A percentile compares a stretch with the other conserved stretches of the same genome.
Evolutionary conservation across 2,888 invertebrate species (phyloP).

Genomic region (Calliopum simillimum): DNA sequence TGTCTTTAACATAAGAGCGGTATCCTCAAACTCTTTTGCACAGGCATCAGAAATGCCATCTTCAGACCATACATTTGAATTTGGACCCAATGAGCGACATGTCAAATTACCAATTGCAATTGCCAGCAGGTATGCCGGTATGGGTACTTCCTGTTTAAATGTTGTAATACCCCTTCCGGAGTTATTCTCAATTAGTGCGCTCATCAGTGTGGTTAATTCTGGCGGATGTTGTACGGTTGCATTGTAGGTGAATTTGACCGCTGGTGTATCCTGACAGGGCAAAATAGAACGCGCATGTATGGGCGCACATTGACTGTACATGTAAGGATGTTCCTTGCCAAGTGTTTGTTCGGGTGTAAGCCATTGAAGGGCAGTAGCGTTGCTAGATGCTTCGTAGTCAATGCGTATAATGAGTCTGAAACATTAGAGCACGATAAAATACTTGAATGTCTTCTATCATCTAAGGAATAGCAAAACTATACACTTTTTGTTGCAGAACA

Average conservation of each 20-base stretch:
- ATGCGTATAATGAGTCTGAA: constrained; percentile 68
- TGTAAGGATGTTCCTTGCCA: constrained; percentile 86
- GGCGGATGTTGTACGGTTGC: constrained; percentile 79
- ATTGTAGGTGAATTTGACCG: constrained; percentile 86
- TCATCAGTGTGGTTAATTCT: constrained; percentile 88
- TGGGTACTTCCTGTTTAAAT: constrained; percentile 83
- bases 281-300: constrained; percentile 90
- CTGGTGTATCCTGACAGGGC: constrained; percentile 94
- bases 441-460: too few species aligned
- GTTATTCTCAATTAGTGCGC: constrained; percentile 75
- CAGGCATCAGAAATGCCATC: constrained; percentile 83
- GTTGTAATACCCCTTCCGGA: constrained; percentile 67
- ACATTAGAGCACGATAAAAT: too few species aligned
- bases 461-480: too few species aligned
- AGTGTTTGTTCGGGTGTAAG: constrained; percentile 86
- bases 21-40: constrained; percentile 90
- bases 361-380: constrained; percentile 92
- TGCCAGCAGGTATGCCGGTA: constrained; percentile 91
- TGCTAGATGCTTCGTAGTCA: constrained; percentile 80
- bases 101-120: constrained; percentile 88
- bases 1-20: constrained; percentile 82
- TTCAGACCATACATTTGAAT: constrained; percentile 90
- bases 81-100: constrained; percentile 79
- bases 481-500: too few species aligned
- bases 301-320: constrained; percentile 88